Evolutionary conservation across 2,888 invertebrate genomes (phyloP), one percentile per base, ranked within the genome.

Genomic region (Drosophila kambysellisi): DNA sequence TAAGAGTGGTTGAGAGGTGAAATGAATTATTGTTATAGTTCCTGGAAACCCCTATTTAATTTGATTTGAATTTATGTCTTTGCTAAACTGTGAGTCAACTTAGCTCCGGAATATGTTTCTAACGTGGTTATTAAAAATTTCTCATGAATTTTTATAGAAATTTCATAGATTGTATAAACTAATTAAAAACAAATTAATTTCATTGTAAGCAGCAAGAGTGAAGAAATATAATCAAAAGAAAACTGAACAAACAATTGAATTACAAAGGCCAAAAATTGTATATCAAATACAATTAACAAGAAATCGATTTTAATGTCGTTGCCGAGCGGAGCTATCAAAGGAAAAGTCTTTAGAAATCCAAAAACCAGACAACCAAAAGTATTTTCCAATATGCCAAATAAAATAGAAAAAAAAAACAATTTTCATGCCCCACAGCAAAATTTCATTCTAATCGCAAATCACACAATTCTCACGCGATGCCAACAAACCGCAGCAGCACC

Each of bases 251-350:
- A 25, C 11, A 54, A 35, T 15, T 37, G 25, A 46, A 60, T 70
- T 61, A 67, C 76, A 80, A 60, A 69, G 51, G 59, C 50, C n/a
- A 30, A 61, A 75, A 75, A 59, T 70, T 62, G 59, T 52, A 60
- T 81, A 66, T 86, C 74, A 81, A 83, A 79, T 73, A 77, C 73
- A 82, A 82, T 89, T 76, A 78, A 74, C 74, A 70, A 39, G 46
- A 84, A 89, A 89, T 86, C 82, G 85, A 86, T 86, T 86, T 86
- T 89, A 73, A 62, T 80, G 71, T 72, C 67, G 70, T 64, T 68
- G 72, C 54, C 57, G 60, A 68, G 72, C 57, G 50, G 54, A 66
- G 64, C 69, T 73, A 83, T 83, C 81, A 83, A 83, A 79, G 54
- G 65, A 61, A 71, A 74, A 70, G 46, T 69, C 74, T 69, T 66